Percentiles rank a stretch among this genome's conserved stretches.
Conservation (phyloP, 1,140 invertebrate genomes). For the Schmidtea mediterranea region DNA sequence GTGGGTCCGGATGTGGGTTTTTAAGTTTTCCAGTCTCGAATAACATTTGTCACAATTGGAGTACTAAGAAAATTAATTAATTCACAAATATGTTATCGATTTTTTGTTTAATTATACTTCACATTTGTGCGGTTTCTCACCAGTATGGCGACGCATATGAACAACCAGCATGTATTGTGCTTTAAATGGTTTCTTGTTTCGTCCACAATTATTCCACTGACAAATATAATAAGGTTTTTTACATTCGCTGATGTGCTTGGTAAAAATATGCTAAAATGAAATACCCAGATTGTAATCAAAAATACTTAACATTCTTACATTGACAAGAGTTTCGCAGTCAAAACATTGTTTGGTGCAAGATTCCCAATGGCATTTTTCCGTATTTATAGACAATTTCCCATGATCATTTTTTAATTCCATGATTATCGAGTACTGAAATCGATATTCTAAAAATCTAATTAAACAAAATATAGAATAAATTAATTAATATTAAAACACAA, state of each 20-base stretch:
- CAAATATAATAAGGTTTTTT: slow-evolving; percentile 65
- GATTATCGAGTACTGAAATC: no score
- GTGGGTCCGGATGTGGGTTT: slow-evolving; percentile 92
- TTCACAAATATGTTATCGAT: slow-evolving; percentile 2
- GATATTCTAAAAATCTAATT: no score
- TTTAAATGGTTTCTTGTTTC: slow-evolving; percentile 88
- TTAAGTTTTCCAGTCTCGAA: slow-evolving; percentile 78
- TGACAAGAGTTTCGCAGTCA: no score
- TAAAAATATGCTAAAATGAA: background rate
- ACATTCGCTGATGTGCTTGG: slow-evolving; percentile 12
- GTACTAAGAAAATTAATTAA: slow-evolving; percentile 40
- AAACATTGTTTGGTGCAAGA: no score
- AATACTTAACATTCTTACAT: no score
- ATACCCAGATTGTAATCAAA: no score
- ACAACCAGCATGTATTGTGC: slow-evolving; percentile 97
- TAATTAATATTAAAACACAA: no score
- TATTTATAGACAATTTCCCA: no score
- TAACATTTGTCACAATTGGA: slow-evolving; percentile 88
- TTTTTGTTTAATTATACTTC: slow-evolving; percentile 49
- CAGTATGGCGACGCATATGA: slow-evolving; percentile 87
- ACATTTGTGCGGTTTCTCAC: slow-evolving; percentile 94
- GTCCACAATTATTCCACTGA: slow-evolving; percentile 68
- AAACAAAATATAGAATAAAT: no score
- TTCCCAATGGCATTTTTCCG: no score
- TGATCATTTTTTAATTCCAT: no score